phyloP scores from a whole-genome alignment of 2,888 invertebrate genomes.

The Abscondita cerata region DNA sequence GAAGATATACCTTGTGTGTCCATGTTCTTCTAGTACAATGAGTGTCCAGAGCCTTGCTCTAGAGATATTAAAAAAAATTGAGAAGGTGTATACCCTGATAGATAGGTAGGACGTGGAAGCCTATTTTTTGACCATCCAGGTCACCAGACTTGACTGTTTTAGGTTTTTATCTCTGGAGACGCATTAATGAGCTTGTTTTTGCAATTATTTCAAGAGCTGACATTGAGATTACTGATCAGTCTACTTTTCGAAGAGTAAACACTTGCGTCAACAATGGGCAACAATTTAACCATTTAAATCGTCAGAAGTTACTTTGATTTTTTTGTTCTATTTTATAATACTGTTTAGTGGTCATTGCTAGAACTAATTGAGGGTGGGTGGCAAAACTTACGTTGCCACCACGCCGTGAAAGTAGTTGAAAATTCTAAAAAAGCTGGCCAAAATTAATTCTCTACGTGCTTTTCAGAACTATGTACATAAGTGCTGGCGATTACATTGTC shows the following conservation, averaged over 20 bases:
- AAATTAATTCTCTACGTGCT: no score
- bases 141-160: neutral
- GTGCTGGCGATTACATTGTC: no score
- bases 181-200: neutral
- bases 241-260: neutral
- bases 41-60: neutral
- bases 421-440: no score
- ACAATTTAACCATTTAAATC: no score
- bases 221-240: neutral
- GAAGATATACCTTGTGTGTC: neutral
- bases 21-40: neutral
- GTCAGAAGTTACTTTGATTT: no score
- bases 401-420: no score
- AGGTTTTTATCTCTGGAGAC: no score
- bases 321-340: no score
- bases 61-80: neutral
- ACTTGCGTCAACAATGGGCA: neutral
- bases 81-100: neutral
- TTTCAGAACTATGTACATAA: no score
- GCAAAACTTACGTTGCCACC: no score
- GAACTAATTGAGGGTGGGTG: no score
- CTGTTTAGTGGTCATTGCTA: no score
- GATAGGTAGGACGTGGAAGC: neutral
- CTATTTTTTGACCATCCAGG: neutral
- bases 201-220: neutral